Percentiles rank a stretch among this genome's conserved stretches.
Conservation (phyloP, 2,797 vertebrate genomes). For the Sparus aurata region DNA sequence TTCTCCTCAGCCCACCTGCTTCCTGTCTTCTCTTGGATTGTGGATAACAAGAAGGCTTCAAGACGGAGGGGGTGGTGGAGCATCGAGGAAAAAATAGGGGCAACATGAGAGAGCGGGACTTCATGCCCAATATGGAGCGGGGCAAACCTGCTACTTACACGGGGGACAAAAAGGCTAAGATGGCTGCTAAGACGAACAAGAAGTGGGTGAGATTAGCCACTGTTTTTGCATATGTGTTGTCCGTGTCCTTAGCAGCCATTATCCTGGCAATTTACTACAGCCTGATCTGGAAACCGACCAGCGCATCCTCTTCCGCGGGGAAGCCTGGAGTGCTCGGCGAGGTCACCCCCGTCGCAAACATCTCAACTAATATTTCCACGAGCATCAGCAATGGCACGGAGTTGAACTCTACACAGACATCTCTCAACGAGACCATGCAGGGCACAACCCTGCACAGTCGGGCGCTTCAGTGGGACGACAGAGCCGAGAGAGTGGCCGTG, state of each 20-base stretch:
- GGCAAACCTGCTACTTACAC: slow-evolving; percentile 98
- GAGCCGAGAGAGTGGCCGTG: slow-evolving; percentile 45
- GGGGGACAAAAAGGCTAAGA: slow-evolving; percentile 99
- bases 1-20: slow-evolving; percentile 45
- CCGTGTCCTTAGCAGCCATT: slow-evolving; percentile 98
- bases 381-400: slow-evolving; percentile 76
- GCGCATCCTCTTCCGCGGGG: slow-evolving; percentile 73
- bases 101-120: slow-evolving; percentile 96
- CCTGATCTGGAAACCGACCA: slow-evolving; percentile 95
- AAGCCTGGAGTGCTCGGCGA: slow-evolving; percentile 61
- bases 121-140: slow-evolving; percentile 95
- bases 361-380: slow-evolving; percentile 67
- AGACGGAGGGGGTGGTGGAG: slow-evolving; percentile 95
- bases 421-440: slow-evolving; percentile 64
- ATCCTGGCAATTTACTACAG: slow-evolving; percentile 98
- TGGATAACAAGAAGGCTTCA: slow-evolving; percentile 84
- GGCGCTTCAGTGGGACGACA: slow-evolving; percentile 68
- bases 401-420: slow-evolving; percentile 79
- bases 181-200: slow-evolving; percentile 99
- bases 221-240: slow-evolving; percentile 97
- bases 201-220: slow-evolving; percentile 99
- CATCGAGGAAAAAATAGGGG: slow-evolving; percentile 94
- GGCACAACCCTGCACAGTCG: slow-evolving; percentile 47
- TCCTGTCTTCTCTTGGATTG: slow-evolving; percentile 78
- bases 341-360: slow-evolving; percentile 65